These are phyloP conservation scores for Caerostris extrusa DNA, from an alignment of 1,140 invertebrate species.

Conservation along the genomic window DNA sequence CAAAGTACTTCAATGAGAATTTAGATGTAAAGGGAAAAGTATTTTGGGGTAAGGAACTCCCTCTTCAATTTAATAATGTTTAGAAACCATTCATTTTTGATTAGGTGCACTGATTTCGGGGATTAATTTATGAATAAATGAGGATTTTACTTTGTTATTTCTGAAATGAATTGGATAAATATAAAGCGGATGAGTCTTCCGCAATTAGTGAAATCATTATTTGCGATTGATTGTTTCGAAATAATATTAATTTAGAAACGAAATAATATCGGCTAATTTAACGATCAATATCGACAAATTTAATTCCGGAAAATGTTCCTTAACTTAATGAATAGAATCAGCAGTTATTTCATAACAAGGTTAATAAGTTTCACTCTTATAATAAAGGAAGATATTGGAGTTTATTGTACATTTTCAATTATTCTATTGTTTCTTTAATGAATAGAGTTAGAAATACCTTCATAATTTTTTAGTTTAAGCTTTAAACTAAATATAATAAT, in stretches of 20 bases:
- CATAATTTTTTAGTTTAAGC: too few species aligned
- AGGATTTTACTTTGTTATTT: neutral
- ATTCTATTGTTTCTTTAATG: neutral
- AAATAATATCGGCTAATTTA: too few species aligned
- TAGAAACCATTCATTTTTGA: slow-evolving; percentile 37
- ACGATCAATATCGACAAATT: neutral
- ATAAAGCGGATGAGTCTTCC: neutral
- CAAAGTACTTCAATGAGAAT: neutral
- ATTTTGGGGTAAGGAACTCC: neutral
- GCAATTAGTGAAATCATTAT: neutral
- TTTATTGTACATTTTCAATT: neutral
- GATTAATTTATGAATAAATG: slow-evolving; percentile 10
- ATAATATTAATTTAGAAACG: neutral
- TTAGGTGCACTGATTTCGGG: slow-evolving; percentile 10
- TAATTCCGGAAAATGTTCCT: neutral
- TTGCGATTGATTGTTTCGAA: neutral
- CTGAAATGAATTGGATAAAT: neutral
- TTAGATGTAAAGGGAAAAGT: neutral
- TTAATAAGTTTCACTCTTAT: neutral
- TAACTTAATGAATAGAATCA: neutral
- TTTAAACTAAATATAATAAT: too few species aligned
- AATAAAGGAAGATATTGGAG: neutral
- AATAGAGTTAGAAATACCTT: too few species aligned
- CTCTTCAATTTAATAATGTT: slow-evolving; percentile 29
- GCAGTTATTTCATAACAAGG: neutral